Base-by-base conservation (phyloP, 2,888 invertebrate species). In the Coelopa pilipes region DNA sequence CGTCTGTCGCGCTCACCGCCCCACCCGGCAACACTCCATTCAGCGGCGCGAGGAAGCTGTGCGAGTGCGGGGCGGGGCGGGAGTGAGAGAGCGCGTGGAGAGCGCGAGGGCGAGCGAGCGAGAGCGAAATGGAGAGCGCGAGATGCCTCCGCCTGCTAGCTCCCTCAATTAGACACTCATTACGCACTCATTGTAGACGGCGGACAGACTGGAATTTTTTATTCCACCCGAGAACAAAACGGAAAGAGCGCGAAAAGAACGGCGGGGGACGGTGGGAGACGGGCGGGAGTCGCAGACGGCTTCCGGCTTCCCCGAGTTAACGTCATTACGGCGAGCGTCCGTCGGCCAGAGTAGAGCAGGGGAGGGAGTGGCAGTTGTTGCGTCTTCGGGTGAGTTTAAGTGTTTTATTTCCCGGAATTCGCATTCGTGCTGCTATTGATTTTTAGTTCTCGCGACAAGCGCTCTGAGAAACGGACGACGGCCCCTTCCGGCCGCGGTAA, bases 111-210 rank as follows among this genome's bases (percentile, higher is more conserved):
- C 49, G 10, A 11, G 10, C 49, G 10, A 49, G 10, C 49, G 49
- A 11, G 10, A 13, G 49, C 49, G 49, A 11, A 10, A 49, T 10
- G 10, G 10, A 11, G 3, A 53, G 59, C 65, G 66, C 19, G 47
- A 50, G 24, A 34, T 47, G 34, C 59, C 49, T 57, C 77, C 69
- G 62, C 70, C 72, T 74, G 60, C 80, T 80, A 82, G 79, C 82
- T 82, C 78, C 82, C 81, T 80, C 85, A 84, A 85, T 85, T 85
- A 85, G 83, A 85, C 82, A 83, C 83, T 85, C 84, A 85, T 85
- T 84, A 84, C 83, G 82, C 82, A 81, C 79, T 79, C 81, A 82
- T 80, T 83, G 83, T 83, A 84, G 84, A 85, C 85, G 81, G 78
- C 81, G 80, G 78, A 77, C 83, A 85, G 84, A 85, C 84, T 81